Conservation (phyloP, 1,140 invertebrate species). For the Popillia japonica region DNA sequence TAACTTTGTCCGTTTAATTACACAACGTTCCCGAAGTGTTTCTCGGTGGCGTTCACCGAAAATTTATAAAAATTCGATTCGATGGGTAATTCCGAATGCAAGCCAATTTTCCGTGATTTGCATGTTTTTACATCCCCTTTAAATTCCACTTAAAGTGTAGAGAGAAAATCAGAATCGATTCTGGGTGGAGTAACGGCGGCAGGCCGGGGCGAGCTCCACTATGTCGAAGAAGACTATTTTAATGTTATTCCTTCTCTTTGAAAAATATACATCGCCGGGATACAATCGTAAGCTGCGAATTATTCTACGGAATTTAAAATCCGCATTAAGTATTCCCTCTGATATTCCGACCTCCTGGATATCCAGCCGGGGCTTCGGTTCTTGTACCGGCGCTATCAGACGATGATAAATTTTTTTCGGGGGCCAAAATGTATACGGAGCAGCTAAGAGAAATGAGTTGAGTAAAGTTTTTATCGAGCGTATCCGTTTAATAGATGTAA, state of each 20-base stretch:
- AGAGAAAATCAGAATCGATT: slow-evolving; percentile 31
- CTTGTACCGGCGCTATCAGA: neutral
- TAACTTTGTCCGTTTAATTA: too few relatives aligned
- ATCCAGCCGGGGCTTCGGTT: neutral
- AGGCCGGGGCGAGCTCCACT: neutral
- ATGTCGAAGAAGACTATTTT: slow-evolving; percentile 2
- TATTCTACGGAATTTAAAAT: slow-evolving; percentile 32
- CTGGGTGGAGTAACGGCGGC: neutral
- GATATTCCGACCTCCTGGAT: neutral
- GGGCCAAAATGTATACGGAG: too few relatives aligned
- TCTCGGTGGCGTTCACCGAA: too few relatives aligned
- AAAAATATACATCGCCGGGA: slow-evolving; percentile 24
- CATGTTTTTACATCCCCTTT: slow-evolving; percentile 34
- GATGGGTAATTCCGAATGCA: slow-evolving; percentile 10
- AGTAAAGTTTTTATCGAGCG: too few relatives aligned
- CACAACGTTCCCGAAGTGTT: neutral
- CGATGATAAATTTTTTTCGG: slow-evolving; percentile 3
- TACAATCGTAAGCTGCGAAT: slow-evolving; percentile 34
- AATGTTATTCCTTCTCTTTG: neutral
- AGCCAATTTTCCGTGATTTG: slow-evolving; percentile 31
- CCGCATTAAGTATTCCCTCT: slow-evolving; percentile 23
- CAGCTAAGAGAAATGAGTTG: too few relatives aligned
- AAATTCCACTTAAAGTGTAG: slow-evolving; percentile 16
- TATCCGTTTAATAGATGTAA: too few relatives aligned
- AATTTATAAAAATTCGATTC: slow-evolving; percentile 31